Conservation (phyloP, 2,888 invertebrate species). For the Homarus gammarus region DNA sequence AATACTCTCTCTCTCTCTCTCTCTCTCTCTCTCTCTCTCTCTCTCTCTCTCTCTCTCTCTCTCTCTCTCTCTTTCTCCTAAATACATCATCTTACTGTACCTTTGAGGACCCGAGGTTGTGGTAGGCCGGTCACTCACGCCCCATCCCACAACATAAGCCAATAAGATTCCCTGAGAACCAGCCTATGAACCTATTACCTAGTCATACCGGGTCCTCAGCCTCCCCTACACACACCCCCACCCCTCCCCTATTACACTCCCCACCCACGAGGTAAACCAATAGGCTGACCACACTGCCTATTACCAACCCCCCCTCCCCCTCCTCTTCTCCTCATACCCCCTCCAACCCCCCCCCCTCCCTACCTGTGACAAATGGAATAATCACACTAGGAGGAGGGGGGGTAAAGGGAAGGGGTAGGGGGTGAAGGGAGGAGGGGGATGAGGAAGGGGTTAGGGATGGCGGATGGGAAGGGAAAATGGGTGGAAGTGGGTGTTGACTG, state of each 20-base stretch:
- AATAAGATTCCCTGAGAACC: constrained; percentile 15
- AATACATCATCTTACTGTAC: no score
- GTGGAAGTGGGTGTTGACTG: background rate
- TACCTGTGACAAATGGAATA: background rate
- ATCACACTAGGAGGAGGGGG: background rate
- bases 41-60: background rate
- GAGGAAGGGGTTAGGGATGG: background rate
- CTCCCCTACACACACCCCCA: background rate
- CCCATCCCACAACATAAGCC: background rate
- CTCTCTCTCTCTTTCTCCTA: background rate
- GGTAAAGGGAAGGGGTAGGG: background rate
- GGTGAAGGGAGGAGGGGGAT: background rate
- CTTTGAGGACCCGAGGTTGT: no score
- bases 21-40: background rate
- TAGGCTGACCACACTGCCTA: constrained; percentile 17
- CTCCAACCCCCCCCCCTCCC: background rate
- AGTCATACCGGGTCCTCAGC: constrained; percentile 7
- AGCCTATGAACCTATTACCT: constrained; percentile 16
- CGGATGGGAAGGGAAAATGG: background rate
- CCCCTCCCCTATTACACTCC: background rate
- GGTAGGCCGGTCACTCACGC: background rate
- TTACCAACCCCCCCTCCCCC: no score
- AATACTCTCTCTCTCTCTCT: background rate
- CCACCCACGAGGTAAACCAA: background rate
- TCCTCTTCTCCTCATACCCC: background rate